Evolutionary conservation across 2,113 vertebrate species (phyloP).

Genomic region (Lontra canadensis): DNA sequence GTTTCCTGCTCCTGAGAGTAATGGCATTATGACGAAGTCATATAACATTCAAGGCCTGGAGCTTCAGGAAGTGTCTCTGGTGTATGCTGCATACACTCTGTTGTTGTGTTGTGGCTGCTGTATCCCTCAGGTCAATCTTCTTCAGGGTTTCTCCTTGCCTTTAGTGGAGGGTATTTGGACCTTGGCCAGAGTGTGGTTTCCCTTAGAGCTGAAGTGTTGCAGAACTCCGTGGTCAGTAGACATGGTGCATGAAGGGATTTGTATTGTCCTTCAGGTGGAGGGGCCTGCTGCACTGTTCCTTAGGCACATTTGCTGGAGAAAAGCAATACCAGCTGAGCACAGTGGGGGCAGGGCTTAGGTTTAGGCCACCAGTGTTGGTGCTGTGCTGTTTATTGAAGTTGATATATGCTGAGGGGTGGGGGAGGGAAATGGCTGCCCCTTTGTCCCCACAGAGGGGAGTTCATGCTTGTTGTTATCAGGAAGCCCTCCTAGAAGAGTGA

Average conservation of each 20-base stretch:
- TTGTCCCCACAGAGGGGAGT: neutral
- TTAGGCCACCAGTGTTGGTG: neutral
- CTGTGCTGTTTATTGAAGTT: neutral
- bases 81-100: neutral
- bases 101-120: neutral
- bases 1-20: neutral
- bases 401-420: neutral
- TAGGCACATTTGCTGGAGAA: neutral
- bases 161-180: neutral
- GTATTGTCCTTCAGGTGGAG: neutral
- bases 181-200: neutral
- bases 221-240: neutral
- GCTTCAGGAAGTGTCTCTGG: neutral
- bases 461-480: neutral
- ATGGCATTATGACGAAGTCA: neutral
- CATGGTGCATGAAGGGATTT: neutral
- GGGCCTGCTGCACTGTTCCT: neutral
- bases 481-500: neutral
- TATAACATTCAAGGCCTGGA: neutral
- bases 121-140: neutral
- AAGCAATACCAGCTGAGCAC: too few relatives aligned
- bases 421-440: neutral
- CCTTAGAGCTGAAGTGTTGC: neutral
- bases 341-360: neutral
- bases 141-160: neutral